These are phyloP conservation scores for Arrhamphus sclerolepis DNA, from an alignment of 2,797 vertebrate species.

Conservation along the genomic window DNA sequence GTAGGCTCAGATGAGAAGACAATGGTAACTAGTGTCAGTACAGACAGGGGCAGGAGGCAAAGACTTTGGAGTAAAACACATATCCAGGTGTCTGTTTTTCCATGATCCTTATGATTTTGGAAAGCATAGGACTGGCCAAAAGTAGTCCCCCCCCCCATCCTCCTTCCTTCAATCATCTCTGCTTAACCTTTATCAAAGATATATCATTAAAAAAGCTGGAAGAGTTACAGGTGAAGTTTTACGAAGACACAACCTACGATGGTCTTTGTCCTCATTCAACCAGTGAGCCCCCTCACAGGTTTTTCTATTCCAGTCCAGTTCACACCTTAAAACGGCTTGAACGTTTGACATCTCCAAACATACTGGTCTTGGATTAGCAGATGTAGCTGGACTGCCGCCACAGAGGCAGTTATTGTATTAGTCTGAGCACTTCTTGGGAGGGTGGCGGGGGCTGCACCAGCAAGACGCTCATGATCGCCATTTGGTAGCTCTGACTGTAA, in stretches of 20 bases:
- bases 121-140: conserved; percentile 25
- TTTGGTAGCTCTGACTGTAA: conserved; percentile 56
- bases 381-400: conserved; percentile 70
- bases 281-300: conserved; percentile 66
- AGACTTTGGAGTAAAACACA: conserved; percentile 73
- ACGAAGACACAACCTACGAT: conserved; percentile 50
- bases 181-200: conserved; percentile 61
- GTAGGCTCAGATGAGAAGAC: conserved; percentile 73
- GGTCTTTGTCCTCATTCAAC: conserved; percentile 69
- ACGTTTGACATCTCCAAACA: conserved; percentile 83
- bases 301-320: conserved; percentile 80
- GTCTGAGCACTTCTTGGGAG: conserved; percentile 37
- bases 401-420: conserved; percentile 76
- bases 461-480: conserved; percentile 60
- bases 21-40: conserved; percentile 77
- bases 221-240: conserved; percentile 56
- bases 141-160: conserved; percentile 33
- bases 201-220: conserved; percentile 45
- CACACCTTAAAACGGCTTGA: conserved; percentile 79
- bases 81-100: conserved; percentile 63
- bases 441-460: conserved; percentile 48
- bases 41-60: conserved; percentile 71
- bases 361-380: conserved; percentile 68
- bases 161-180: conserved; percentile 27
- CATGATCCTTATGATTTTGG: no score